A percentile compares a stretch with the other conserved stretches of the same genome.
These are phyloP conservation scores for Agrotis exclamationis DNA, from an alignment of 2,888 invertebrate genomes.

Conservation along the genomic window DNA sequence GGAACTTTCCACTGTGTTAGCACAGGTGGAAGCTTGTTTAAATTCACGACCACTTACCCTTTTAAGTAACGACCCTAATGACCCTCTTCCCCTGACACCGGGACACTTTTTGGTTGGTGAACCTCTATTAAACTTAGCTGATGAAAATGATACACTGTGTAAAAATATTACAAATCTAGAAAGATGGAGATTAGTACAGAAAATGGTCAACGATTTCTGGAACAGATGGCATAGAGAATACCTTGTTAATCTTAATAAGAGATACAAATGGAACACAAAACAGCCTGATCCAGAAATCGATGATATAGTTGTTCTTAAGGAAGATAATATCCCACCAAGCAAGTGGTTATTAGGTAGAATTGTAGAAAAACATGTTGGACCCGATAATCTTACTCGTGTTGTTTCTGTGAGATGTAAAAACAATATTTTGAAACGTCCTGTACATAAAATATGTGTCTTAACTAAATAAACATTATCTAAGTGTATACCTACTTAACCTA, in stretches of 20 bases:
- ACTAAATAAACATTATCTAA: no score
- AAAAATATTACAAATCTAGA: slow-evolving; percentile 17
- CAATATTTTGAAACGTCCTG: no score
- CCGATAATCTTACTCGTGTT: slow-evolving; percentile 11
- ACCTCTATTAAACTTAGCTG: slow-evolving; percentile 34
- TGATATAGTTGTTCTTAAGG: slow-evolving; percentile 33
- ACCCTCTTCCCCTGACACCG: slow-evolving; percentile 40
- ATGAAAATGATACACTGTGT: slow-evolving; percentile 15
- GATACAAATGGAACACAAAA: slow-evolving; percentile 23
- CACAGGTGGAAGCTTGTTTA: slow-evolving; percentile 34
- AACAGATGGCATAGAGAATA: slow-evolving; percentile 40
- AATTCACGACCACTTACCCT: slow-evolving; percentile 36
- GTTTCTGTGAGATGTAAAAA: no score
- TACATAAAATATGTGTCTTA: no score
- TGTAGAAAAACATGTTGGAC: slow-evolving; percentile 26
- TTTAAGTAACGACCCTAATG: slow-evolving; percentile 34
- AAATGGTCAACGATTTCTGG: slow-evolving; percentile 43
- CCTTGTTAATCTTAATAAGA: slow-evolving; percentile 18
- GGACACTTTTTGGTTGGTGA: slow-evolving; percentile 40
- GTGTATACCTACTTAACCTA: no score
- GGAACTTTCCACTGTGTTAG: slow-evolving; percentile 28
- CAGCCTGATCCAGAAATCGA: slow-evolving; percentile 32
- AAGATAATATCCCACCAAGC: slow-evolving; percentile 40
- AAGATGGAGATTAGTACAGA: slow-evolving; percentile 35
- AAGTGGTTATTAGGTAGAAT: slow-evolving; percentile 38